These are phyloP conservation scores for Patella ulyssiponensis DNA, from an alignment of 2,888 invertebrate species.

Conservation along the genomic window DNA sequence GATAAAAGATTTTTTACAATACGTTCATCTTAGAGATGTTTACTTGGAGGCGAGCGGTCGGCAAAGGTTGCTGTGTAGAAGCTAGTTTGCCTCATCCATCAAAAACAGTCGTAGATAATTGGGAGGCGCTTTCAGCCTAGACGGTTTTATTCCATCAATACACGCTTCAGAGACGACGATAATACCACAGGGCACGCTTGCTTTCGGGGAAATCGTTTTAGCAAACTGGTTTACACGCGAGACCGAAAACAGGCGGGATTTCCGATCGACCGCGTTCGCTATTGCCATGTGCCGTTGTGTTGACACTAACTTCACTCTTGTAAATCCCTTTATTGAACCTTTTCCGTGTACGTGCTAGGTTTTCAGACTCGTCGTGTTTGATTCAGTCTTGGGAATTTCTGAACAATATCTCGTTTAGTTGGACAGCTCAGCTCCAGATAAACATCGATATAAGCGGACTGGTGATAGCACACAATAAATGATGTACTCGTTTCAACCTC, in stretches of 20 bases:
- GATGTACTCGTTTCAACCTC: too few species aligned
- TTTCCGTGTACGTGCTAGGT: not conserved
- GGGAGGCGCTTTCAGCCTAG: constrained; percentile 14
- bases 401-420: not conserved
- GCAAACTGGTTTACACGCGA: constrained; percentile 12
- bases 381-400: not conserved
- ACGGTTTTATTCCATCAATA: constrained; percentile 24
- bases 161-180: constrained; percentile 18
- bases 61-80: too few species aligned
- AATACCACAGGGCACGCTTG: constrained; percentile 18
- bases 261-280: not conserved
- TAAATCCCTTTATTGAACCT: constrained; percentile 5
- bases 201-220: constrained; percentile 3
- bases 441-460: too few species aligned
- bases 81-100: too few species aligned
- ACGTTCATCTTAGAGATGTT: too few species aligned
- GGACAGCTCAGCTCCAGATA: too few species aligned
- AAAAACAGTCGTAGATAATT: constrained; percentile 18
- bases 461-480: too few species aligned
- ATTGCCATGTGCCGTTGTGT: not conserved
- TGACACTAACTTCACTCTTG: not conserved
- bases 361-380: not conserved
- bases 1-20: too few species aligned
- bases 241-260: not conserved
- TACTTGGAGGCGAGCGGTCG: too few species aligned